Percentiles rank a stretch among this genome's conserved stretches.
These are phyloP conservation scores for Xerus rutilus DNA, from an alignment of 2,797 vertebrate species.

Conservation along the genomic window DNA sequence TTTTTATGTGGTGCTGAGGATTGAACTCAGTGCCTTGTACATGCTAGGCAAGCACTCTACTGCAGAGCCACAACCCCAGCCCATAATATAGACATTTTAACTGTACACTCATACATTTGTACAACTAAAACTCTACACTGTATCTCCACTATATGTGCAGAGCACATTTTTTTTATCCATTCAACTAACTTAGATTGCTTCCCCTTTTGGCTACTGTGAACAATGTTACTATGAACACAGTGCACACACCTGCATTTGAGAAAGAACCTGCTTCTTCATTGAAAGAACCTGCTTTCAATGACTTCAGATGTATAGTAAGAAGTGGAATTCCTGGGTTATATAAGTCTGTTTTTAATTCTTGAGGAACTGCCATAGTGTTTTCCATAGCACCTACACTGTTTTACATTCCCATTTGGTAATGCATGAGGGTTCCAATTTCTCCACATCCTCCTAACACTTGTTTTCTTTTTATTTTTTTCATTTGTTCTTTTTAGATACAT, in stretches of 20 bases:
- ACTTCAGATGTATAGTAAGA: neutral
- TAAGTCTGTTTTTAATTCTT: slow-evolving; percentile 7
- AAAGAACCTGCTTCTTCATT: too few species aligned
- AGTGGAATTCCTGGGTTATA: neutral
- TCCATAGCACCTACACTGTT: neutral
- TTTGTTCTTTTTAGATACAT: too few species aligned
- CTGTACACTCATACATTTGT: neutral
- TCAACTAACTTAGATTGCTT: neutral
- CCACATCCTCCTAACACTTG: neutral
- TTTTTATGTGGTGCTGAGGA: too few species aligned
- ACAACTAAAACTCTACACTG: neutral
- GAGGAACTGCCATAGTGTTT: neutral
- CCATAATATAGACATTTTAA: neutral
- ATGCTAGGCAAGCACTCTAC: too few species aligned
- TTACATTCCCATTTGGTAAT: neutral
- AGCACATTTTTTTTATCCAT: neutral
- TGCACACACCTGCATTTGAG: neutral
- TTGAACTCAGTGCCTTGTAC: too few species aligned
- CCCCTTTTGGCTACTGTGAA: neutral
- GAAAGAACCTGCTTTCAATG: neutral
- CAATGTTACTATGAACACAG: neutral
- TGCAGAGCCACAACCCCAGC: too few species aligned
- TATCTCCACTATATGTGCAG: neutral
- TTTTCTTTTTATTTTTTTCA: too few species aligned
- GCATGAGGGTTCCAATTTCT: neutral